A percentile compares a stretch with the other conserved stretches of the same genome.
These are phyloP conservation scores for Aradus depressus DNA, from an alignment of 2,888 invertebrate genomes.

Conservation along the genomic window DNA sequence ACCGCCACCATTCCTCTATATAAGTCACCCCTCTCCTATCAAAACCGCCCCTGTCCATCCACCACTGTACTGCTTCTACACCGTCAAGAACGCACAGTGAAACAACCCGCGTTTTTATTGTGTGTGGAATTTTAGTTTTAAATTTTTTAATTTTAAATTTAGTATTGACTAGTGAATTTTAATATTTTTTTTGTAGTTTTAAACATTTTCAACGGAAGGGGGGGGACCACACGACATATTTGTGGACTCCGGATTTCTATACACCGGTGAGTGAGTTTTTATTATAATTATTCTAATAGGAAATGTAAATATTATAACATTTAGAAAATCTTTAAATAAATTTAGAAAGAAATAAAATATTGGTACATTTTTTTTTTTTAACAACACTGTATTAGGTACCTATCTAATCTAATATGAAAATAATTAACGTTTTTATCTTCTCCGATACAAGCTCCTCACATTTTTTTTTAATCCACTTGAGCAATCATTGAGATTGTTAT, in stretches of 20 bases:
- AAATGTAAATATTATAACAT: not conserved
- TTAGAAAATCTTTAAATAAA: not conserved
- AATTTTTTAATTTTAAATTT: not conserved
- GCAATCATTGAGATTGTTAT: too few species aligned
- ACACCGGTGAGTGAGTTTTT: not conserved
- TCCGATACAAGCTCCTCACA: too few species aligned
- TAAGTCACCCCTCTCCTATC: slow-evolving; percentile 2
- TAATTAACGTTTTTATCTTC: too few species aligned
- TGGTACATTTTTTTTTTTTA: too few species aligned
- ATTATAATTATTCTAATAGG: too few species aligned
- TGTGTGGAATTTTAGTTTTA: not conserved
- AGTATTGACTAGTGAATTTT: slow-evolving; percentile 1
- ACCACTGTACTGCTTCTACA: not conserved
- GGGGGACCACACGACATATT: not conserved
- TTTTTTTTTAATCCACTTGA: too few species aligned
- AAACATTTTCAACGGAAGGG: not conserved
- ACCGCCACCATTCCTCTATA: slow-evolving; percentile 4
- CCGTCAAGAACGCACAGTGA: not conserved
- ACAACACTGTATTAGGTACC: too few species aligned
- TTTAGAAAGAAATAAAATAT: too few species aligned
- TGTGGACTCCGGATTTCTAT: slow-evolving; percentile 3
- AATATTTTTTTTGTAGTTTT: not conserved
- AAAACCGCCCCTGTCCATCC: not conserved
- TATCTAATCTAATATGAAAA: too few species aligned
- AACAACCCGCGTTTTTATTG: slow-evolving; percentile 3